Evolutionary conservation across 1,140 invertebrate species (phyloP).

Genomic region (Chironomus striatipennis): DNA sequence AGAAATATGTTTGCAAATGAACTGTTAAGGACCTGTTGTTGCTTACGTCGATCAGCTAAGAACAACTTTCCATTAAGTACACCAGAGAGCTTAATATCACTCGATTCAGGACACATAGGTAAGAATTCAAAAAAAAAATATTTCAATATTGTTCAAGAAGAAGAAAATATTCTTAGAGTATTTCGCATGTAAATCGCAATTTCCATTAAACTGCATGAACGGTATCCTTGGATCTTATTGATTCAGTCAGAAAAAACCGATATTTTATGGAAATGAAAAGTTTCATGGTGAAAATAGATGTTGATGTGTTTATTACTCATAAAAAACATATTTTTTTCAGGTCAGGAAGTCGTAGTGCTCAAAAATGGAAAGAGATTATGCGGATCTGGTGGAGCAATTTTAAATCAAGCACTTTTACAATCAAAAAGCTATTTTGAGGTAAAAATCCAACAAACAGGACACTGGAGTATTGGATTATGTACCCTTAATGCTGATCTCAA

Average conservation of each 20-base stretch:
- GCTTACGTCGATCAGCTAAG: background rate
- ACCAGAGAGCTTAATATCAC: background rate
- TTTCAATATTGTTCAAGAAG: background rate
- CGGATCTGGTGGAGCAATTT: conserved; percentile 87
- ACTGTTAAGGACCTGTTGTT: background rate
- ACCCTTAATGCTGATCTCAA: conserved; percentile 81
- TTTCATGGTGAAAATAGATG: too few relatives aligned
- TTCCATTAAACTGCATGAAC: too few relatives aligned
- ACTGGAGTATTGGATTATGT: conserved; percentile 91
- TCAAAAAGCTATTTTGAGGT: conserved; percentile 99
- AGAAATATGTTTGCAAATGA: background rate
- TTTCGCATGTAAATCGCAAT: too few relatives aligned
- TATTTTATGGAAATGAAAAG: too few relatives aligned
- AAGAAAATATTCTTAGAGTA: background rate
- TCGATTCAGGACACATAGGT: background rate
- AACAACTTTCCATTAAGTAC: background rate
- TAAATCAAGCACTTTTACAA: conserved; percentile 87
- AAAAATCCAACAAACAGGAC: conserved; percentile 90
- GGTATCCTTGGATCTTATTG: too few relatives aligned
- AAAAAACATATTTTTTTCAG: conserved; percentile 45
- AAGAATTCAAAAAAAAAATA: background rate
- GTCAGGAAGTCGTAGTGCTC: conserved; percentile 95
- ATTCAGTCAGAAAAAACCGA: too few relatives aligned
- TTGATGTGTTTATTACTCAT: too few relatives aligned
- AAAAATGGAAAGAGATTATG: conserved; percentile 94